phyloP scores from a whole-genome alignment of 2,113 vertebrate species.

The Gallinago jamesoni region DNA sequence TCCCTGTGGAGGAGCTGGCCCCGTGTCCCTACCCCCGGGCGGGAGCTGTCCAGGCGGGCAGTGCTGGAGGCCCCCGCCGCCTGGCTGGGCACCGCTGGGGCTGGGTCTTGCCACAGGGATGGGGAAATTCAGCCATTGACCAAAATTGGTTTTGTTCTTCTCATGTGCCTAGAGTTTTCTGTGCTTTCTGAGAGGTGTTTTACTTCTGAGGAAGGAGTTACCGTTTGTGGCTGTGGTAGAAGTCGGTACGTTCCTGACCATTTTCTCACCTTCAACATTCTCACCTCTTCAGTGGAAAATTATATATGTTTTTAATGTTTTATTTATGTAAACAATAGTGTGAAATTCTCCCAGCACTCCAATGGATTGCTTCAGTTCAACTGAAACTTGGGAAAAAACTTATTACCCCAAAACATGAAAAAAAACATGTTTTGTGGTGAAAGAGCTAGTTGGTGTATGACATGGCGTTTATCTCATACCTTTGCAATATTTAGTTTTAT shows the following conservation, averaged over 20 bases:
- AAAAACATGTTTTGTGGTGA: not conserved
- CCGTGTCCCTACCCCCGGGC: fast-evolving
- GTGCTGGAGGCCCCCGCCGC: fast-evolving
- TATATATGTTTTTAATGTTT: not conserved
- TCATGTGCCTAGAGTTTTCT: not conserved
- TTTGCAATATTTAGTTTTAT: not conserved
- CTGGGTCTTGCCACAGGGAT: fast-evolving
- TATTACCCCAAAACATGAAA: too few relatives aligned
- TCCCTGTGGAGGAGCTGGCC: too few relatives aligned
- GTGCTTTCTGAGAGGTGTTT: not conserved
- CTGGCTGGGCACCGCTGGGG: not conserved
- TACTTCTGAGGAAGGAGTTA: not conserved
- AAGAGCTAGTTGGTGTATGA: not conserved
- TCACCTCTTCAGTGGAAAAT: not conserved
- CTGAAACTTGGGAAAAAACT: too few relatives aligned
- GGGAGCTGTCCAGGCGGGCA: fast-evolving
- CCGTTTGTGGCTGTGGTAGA: not conserved
- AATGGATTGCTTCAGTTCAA: not conserved
- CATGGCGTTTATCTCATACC: too few relatives aligned
- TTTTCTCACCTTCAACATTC: not conserved
- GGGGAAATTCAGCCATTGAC: not conserved
- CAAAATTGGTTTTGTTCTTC: not conserved
- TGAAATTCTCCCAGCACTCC: not conserved
- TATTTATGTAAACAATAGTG: not conserved
- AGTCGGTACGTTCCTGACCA: not conserved